Evolutionary conservation across 2,113 vertebrate species (phyloP), one percentile per base, ranked within the genome.

Genomic region (Eulemur macaco): DNA sequence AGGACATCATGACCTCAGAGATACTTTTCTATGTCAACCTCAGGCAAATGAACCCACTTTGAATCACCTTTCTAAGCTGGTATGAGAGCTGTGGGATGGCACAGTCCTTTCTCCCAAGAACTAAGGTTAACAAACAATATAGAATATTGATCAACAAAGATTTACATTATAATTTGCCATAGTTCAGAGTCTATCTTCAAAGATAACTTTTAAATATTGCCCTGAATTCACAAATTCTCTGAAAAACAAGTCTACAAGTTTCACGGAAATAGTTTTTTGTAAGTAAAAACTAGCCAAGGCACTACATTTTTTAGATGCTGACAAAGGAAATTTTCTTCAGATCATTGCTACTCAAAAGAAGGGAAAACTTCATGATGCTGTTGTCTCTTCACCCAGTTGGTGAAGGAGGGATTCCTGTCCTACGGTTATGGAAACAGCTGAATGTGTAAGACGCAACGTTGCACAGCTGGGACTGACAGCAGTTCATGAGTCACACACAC

Each of bases 181-280:
- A 56, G 34, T 77, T 89, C 39, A 90, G 31, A 69, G 58, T 31
- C 37, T 3, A 68, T n/a, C 54, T 77, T 89, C 52, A 84, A 92
- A 54, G 66, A 50, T 86, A 89, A 95, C 42, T 91, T 94, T 77
- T 25, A 93, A 92, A 91, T 23, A 74, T 1, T 76, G 25, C 17
- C 47, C 34, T 39, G 31, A 85, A 93, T 81, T 87, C 58, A 37
- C 9, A 93, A 84, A 54, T 85, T 12, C 39, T 94, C 47, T 82
- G 25, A 81, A 86, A 93, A 85, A 45, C 12, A 76, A 60, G 52
- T 42, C 39, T 39, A 6, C 8, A 42, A 47, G 21, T 90, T 86
- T 81, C 63, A 86, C 0, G 96, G 64, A 96, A 91, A 80, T 45
- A 45, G 31, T 80, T 95, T 86, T 56, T 39, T 94, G 29, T 74